phyloP scores from a whole-genome alignment of 1,140 invertebrate genomes.

The Limonius californicus region DNA sequence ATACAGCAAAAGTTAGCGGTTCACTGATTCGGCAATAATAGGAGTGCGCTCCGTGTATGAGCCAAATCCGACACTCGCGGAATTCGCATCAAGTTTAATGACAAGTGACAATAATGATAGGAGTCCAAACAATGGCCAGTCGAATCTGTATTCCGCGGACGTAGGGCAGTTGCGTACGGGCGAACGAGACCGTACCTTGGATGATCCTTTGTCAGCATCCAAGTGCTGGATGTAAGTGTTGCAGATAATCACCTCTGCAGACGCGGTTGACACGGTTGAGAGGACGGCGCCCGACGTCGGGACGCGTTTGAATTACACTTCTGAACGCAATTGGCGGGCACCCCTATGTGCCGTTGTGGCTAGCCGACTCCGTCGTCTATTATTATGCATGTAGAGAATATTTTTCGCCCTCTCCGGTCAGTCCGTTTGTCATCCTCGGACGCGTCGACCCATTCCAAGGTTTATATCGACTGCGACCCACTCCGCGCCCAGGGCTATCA shows the following conservation, averaged over 20 bases:
- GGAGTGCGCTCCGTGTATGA: slow-evolving; percentile 1
- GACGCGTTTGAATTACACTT: slow-evolving; percentile 12
- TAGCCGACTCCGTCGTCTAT: background rate
- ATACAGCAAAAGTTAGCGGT: slow-evolving; percentile 17
- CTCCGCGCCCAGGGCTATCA: slow-evolving; percentile 32
- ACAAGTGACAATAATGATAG: slow-evolving; percentile 26
- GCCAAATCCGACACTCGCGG: slow-evolving; percentile 13
- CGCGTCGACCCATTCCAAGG: too few relatives aligned
- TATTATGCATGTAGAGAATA: slow-evolving; percentile 3
- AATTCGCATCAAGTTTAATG: slow-evolving; percentile 20
- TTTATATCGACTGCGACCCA: slow-evolving; percentile 3
- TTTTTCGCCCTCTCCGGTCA: background rate
- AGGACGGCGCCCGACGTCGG: slow-evolving; percentile 3
- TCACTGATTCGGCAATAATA: slow-evolving; percentile 17
- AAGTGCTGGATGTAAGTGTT: background rate
- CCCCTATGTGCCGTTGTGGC: background rate
- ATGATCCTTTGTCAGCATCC: slow-evolving; percentile 2
- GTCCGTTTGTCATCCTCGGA: slow-evolving; percentile 2
- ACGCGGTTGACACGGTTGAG: slow-evolving; percentile 4
- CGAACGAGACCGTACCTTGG: background rate
- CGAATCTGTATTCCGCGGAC: slow-evolving; percentile 4
- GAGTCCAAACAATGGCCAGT: background rate
- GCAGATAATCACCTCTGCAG: slow-evolving; percentile 20
- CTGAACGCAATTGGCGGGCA: slow-evolving; percentile 21
- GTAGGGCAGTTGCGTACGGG: background rate